These are phyloP conservation scores for Antechinus flavipes DNA, from an alignment of 2,113 vertebrate genomes.

Conservation along the genomic window DNA sequence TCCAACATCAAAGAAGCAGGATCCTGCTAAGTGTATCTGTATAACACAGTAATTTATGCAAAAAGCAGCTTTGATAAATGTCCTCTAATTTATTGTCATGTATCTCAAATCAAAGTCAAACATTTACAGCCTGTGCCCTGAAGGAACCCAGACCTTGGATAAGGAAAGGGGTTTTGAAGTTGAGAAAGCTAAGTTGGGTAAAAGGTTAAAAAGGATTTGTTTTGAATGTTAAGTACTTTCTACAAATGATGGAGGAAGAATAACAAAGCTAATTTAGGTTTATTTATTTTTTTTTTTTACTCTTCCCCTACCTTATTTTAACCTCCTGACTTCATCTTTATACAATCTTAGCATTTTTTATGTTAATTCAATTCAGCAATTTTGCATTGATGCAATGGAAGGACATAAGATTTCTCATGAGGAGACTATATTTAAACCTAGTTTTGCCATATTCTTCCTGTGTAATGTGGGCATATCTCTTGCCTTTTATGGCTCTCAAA, in stretches of 20 bases:
- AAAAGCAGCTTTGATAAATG: conserved; percentile 95
- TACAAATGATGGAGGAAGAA: conserved; percentile 77
- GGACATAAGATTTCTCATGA: background rate
- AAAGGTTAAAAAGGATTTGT: conserved; percentile 92
- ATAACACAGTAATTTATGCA: conserved; percentile 94
- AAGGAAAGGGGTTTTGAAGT: conserved; percentile 82
- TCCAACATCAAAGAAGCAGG: conserved; percentile 91
- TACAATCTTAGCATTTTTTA: background rate
- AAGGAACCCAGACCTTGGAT: conserved; percentile 90
- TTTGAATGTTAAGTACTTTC: conserved; percentile 87
- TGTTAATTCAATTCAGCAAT: background rate
- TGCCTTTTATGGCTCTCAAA: background rate
- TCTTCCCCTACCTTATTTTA: background rate
- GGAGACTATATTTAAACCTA: background rate
- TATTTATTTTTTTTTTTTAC: background rate
- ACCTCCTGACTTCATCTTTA: background rate
- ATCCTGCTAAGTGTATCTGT: conserved; percentile 91
- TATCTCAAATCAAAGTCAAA: conserved; percentile 96
- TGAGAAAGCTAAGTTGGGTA: conserved; percentile 84
- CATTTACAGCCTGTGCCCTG: conserved; percentile 93
- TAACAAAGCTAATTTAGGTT: conserved; percentile 58
- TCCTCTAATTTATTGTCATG: conserved; percentile 97
- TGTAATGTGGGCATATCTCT: background rate
- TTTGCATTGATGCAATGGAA: background rate
- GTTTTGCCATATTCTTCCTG: background rate